These are phyloP conservation scores for Monoplex corrugatus DNA, from an alignment of 2,888 invertebrate genomes.

Conservation along the genomic window DNA sequence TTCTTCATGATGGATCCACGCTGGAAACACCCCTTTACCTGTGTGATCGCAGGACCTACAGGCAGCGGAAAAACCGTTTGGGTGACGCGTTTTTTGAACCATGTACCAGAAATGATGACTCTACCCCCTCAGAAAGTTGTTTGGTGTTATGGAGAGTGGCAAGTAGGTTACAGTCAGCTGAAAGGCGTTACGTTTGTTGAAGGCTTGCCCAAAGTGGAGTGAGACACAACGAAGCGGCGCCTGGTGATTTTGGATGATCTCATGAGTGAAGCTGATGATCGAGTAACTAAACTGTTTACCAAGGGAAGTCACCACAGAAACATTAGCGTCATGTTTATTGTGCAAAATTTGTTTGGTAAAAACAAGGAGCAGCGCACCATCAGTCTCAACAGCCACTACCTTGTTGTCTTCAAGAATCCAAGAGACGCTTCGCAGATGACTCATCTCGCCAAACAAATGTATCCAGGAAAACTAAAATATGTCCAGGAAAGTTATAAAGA, in stretches of 20 bases:
- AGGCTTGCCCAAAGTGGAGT: slow-evolving; percentile 25
- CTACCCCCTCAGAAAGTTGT: slow-evolving; percentile 19
- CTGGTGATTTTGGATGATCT: slow-evolving; percentile 36
- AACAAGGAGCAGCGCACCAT: slow-evolving; percentile 12
- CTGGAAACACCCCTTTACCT: slow-evolving; percentile 9
- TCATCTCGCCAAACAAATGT: slow-evolving; percentile 43
- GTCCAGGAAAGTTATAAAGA: slow-evolving; percentile 39
- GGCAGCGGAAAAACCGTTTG: not conserved
- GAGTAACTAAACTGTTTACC: slow-evolving; percentile 44
- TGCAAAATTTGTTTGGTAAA: slow-evolving; percentile 18
- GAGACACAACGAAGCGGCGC: not conserved
- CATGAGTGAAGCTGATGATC: slow-evolving; percentile 44
- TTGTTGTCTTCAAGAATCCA: slow-evolving; percentile 1
- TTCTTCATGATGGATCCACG: slow-evolving; percentile 25
- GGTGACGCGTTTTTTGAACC: not conserved
- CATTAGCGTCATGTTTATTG: slow-evolving; percentile 10
- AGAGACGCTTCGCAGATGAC: not conserved
- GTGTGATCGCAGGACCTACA: not conserved
- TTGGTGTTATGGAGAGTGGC: slow-evolving; percentile 29
- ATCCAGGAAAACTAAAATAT: slow-evolving; percentile 21
- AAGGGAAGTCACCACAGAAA: slow-evolving; percentile 41
- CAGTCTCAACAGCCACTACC: slow-evolving; percentile 40
- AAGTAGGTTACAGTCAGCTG: not conserved
- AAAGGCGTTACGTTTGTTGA: slow-evolving; percentile 37
- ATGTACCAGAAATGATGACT: not conserved